Conservation (phyloP, 2,113 vertebrate genomes). For the Silurus meridionalis region DNA sequence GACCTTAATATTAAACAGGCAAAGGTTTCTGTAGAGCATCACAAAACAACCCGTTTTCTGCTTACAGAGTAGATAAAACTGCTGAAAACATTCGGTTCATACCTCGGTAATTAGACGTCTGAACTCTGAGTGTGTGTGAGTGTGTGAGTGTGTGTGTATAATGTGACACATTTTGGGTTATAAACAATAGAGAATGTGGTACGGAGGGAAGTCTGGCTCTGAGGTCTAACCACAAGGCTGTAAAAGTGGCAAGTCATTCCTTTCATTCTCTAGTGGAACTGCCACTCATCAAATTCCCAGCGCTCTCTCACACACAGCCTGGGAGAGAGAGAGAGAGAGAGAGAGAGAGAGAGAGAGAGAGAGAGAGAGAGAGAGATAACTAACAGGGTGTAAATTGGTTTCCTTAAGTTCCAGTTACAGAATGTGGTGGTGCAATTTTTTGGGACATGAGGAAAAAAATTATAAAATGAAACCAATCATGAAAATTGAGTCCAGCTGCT, state of each 20-base stretch:
- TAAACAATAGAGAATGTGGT: conserved; percentile 32
- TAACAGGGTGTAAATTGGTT: conserved; percentile 47
- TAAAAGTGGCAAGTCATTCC: conserved; percentile 49
- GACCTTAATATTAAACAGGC: background rate
- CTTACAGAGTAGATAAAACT: background rate
- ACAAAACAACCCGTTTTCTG: background rate
- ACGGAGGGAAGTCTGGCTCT: conserved; percentile 24
- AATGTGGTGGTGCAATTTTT: conserved; percentile 55
- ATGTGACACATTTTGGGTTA: background rate
- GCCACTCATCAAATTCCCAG: conserved; percentile 46
- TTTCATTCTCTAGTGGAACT: conserved; percentile 36
- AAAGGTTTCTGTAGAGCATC: background rate
- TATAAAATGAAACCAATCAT: conserved; percentile 40
- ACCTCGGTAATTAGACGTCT: conserved; percentile 10
- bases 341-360: background rate
- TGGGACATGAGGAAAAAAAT: conserved; percentile 24
- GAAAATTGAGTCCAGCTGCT: conserved; percentile 57
- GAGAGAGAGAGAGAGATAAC: conserved; percentile 41
- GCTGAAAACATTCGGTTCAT: conserved; percentile 21
- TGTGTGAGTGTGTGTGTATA: conserved; percentile 2
- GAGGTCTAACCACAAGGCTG: conserved; percentile 36
- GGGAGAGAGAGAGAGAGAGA: conserved; percentile 40
- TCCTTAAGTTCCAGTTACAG: conserved; percentile 42
- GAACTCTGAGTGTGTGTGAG: background rate
- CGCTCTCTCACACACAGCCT: background rate